Evolutionary conservation across 2,113 vertebrate genomes (phyloP), one percentile per base, ranked within the genome.

Genomic region (Poicephalus meyeri): DNA sequence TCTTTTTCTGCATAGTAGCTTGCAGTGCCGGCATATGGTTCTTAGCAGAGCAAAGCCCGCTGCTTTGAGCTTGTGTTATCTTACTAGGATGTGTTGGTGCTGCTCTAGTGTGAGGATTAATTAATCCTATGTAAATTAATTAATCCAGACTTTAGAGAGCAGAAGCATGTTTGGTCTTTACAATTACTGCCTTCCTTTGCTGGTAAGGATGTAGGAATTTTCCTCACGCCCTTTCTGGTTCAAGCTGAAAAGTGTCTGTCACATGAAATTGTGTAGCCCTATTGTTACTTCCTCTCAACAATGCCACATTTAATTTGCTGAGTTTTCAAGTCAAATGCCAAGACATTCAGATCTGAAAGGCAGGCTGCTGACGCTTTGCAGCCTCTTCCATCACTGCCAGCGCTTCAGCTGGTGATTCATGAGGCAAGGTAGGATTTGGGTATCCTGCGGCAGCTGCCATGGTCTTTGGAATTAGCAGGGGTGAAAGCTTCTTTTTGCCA

Each of bases 251-350:
- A 94, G 85, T 74, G 79, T 74, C 94, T 95, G 88, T 95, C 94
- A 93, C 2, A 0, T 47, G 3, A 55, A 86, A 86, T 88, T 71
- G 88, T 82, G 74, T 91, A 50, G 89, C 60, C 39, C 55, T 46
- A 73, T 91, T 93, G 94, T 95, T 96, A 70, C 68, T 95, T 93
- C 93, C 90, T 94, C 90, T 91, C 76, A 95, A 88, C 93, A 88
- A 93, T 77, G 94, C 93, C 96, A 94, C 93, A 71, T 94, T 80
- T 93, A 94, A 93, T 93, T 94, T 95, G 84, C 93, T 90, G 94
- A 89, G 77, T 95, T 94, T 89, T 95, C 17, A 41, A 95, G 93
- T 96, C 95, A 96, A 95, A 97, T 95, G 89, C 85, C 94, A 93
- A 93, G 91, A 91, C 80, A 28, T 79, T 88, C 81, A 53, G 82